Conservation (phyloP, 2,888 invertebrate genomes). For the Phalera bucephala region DNA sequence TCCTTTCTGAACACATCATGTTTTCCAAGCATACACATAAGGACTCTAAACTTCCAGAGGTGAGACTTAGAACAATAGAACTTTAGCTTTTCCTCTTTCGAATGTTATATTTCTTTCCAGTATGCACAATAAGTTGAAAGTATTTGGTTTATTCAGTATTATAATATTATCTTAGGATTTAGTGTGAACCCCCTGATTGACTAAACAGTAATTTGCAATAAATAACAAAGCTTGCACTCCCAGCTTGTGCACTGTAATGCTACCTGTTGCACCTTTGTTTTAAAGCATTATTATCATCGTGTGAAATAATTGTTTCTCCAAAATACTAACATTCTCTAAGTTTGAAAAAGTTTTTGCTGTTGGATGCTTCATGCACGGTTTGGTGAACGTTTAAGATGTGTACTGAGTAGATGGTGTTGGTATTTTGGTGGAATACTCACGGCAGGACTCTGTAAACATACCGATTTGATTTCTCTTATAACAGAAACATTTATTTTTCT, state of each 20-base stretch:
- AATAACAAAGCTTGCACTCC: conserved; percentile 51
- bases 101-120: conserved; percentile 12
- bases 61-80: conserved; percentile 47
- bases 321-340: conserved; percentile 79
- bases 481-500: conserved; percentile 7
- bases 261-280: conserved; percentile 55
- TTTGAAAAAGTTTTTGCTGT: conserved; percentile 36
- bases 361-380: conserved; percentile 59
- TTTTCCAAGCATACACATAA: conserved; percentile 75
- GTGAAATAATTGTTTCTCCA: conserved; percentile 66
- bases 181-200: conserved; percentile 39
- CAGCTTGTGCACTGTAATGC: conserved; percentile 67
- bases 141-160: conserved; percentile 4
- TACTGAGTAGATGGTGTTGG: conserved; percentile 74
- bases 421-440: conserved; percentile 78
- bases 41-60: conserved; percentile 70
- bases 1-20: conserved; percentile 67
- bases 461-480: conserved; percentile 11
- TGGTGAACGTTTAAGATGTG: conserved; percentile 47
- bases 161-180: conserved; percentile 20
- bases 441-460: conserved; percentile 64
- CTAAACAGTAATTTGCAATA: conserved; percentile 41
- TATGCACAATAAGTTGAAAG: conserved; percentile 1
- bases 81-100: conserved; percentile 17
- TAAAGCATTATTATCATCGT: conserved; percentile 43